Evolutionary conservation across 2,797 vertebrate genomes (phyloP), one percentile per base, ranked within the genome.

Genomic region (Sebastes nivosus): DNA sequence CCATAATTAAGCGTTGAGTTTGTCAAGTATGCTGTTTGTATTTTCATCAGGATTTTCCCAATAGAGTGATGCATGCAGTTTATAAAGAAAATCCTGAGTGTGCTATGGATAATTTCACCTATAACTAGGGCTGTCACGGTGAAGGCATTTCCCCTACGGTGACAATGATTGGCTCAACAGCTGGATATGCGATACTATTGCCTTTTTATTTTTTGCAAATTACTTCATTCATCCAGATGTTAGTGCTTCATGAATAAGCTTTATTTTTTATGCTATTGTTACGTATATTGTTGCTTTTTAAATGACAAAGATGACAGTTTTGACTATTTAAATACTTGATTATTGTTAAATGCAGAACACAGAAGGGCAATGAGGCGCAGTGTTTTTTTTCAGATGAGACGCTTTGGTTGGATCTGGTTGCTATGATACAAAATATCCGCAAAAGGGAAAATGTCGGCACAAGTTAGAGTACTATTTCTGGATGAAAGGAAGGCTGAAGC

Each of bases 1-100:
- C 6, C 18, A 10, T 84, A 86, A 91, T 91, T 87, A 80, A 88
- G 77, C 20, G 0, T 72, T 67, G 57, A 78, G 66, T 86, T 86
- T 65, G 14, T 75, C 27, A 4, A 50, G 30, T 4, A 27, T 63
- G 20, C 27, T 71, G 8, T 58, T 78, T 60, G 32, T 66, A 25
- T 36, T 65, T 60, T 75, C 2, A 67, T 50, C 22, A 29, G 5
- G 20, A 25, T 63, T 59, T 60, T 12, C 4, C 1, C 5, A 54
- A 50, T 38, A 3, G 54, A 25, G 24, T 16, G 12, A 50, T 58
- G 18, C 9, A 54, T 24, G 8, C 14, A 9, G 59, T 24, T 70
- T 8, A 25, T 10, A 70, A 63, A 25, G 8, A 18, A 29, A 38
- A 29, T 4, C 50, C 36, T 6, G 18, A 8, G 25, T 25, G 20